Conservation (phyloP, 1,140 invertebrate species). For the Chymomyza costata region DNA sequence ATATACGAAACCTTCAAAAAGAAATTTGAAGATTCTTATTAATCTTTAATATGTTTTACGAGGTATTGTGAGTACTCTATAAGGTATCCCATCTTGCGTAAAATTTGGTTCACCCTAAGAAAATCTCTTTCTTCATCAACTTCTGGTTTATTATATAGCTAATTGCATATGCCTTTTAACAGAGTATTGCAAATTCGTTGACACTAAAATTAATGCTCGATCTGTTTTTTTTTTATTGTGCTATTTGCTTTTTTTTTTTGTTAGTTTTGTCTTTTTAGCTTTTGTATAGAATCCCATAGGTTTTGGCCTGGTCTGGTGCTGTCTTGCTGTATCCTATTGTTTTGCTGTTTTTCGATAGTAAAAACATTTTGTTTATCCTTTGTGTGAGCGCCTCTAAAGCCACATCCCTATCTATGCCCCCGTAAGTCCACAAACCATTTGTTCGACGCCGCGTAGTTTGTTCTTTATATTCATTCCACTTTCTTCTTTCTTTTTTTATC, state of each 20-base stretch:
- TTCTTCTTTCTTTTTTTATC: slow-evolving; percentile 38
- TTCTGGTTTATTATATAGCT: no score
- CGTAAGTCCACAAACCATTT: slow-evolving; percentile 3
- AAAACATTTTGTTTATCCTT: slow-evolving; percentile 54
- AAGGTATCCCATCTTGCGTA: no score
- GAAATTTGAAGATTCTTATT: no score
- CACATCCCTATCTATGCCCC: no score
- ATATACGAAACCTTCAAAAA: no score
- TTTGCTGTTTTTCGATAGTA: slow-evolving; percentile 8
- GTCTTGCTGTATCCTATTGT: not conserved
- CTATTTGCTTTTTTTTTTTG: slow-evolving; percentile 34
- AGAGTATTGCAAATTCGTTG: no score
- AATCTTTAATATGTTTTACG: no score
- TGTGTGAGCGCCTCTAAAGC: slow-evolving; percentile 17
- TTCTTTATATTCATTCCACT: slow-evolving; percentile 7
- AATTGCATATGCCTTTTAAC: no score
- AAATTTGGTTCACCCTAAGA: no score
- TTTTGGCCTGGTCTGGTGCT: not conserved
- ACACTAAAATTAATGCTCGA: no score
- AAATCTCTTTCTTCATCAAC: no score
- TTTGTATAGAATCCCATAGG: slow-evolving; percentile 1
- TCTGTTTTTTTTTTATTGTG: slow-evolving; percentile 30
- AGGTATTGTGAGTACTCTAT: no score
- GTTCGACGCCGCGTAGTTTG: slow-evolving; percentile 18
- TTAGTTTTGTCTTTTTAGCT: slow-evolving; percentile 27